These are phyloP conservation scores for Hipposideros armiger DNA, from an alignment of 2,113 vertebrate genomes.

Conservation along the genomic window DNA sequence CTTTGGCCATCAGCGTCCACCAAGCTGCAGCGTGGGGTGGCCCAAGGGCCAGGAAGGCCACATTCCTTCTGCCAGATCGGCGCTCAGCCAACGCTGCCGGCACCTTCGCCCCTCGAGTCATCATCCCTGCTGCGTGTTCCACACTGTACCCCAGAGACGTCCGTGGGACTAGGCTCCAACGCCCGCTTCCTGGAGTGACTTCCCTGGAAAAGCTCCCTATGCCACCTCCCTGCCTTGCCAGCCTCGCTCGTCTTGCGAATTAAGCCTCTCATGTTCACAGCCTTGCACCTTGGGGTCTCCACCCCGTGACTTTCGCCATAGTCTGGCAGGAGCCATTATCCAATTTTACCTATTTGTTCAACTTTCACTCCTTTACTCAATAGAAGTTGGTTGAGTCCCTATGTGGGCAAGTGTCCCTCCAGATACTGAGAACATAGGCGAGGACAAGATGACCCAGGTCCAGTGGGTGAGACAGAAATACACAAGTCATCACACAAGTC, in stretches of 20 bases:
- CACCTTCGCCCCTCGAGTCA: fast-evolving
- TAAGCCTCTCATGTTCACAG: neutral
- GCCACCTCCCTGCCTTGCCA: neutral
- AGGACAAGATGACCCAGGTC: neutral
- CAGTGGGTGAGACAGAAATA: neutral
- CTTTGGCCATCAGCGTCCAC: neutral
- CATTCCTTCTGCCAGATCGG: fast-evolving
- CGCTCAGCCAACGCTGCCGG: neutral
- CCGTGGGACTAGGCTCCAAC: fast-evolving
- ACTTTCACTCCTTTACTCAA: too few species aligned
- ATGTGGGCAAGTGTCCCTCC: fast-evolving
- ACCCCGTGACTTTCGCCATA: fast-evolving
- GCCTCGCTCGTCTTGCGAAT: fast-evolving
- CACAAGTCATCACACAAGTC: fast-evolving
- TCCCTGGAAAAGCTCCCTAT: neutral
- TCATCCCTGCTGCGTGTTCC: fast-evolving
- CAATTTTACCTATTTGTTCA: neutral
- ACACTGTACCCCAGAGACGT: neutral
- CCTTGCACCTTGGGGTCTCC: neutral
- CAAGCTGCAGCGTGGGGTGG: fast-evolving
- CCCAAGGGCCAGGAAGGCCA: neutral
- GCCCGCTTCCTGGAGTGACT: neutral
- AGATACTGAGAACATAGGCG: fast-evolving
- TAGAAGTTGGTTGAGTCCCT: fast-evolving
- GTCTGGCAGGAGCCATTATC: neutral